Evolutionary conservation across 2,797 vertebrate species (phyloP).

Genomic region (Cossypha niveicapilla): DNA sequence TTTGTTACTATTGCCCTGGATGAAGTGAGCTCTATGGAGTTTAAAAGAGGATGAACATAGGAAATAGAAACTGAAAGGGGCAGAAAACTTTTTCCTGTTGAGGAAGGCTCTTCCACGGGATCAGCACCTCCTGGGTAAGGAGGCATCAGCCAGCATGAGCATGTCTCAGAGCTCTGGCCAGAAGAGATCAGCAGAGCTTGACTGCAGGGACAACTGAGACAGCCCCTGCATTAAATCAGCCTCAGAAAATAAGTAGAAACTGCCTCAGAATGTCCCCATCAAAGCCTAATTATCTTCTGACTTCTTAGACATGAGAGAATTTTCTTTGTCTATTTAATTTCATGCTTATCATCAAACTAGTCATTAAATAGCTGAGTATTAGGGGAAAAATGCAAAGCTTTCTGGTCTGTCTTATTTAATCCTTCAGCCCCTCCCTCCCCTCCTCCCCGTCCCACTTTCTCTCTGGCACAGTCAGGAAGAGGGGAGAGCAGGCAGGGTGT

Average conservation of each 20-base stretch:
- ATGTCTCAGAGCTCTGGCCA: not conserved
- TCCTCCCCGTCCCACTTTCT: not conserved
- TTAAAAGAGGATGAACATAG: not conserved
- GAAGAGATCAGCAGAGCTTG: not conserved
- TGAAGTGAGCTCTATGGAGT: not conserved
- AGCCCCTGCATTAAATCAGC: not conserved
- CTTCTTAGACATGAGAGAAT: conserved; percentile 52
- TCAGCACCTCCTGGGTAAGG: not conserved
- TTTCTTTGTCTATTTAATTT: conserved; percentile 69
- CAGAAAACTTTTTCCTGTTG: not conserved
- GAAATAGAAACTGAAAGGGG: not conserved
- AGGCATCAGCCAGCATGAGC: not conserved
- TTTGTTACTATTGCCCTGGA: not conserved
- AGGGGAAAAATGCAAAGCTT: conserved; percentile 51
- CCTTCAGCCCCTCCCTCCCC: conserved; percentile 1
- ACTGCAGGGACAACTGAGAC: not conserved
- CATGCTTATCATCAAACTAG: conserved; percentile 69
- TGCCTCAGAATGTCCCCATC: conserved; percentile 19
- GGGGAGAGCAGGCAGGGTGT: not conserved
- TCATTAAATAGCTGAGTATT: conserved; percentile 58
- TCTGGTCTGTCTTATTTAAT: conserved; percentile 59
- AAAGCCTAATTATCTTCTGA: conserved; percentile 46
- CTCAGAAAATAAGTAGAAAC: conserved; percentile 3
- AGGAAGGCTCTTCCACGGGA: not conserved
- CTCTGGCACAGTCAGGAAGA: not conserved